A percentile compares a stretch with the other conserved stretches of the same genome.
phyloP scores from a whole-genome alignment of 2,113 vertebrate genomes.

The Saimiri boliviensis region DNA sequence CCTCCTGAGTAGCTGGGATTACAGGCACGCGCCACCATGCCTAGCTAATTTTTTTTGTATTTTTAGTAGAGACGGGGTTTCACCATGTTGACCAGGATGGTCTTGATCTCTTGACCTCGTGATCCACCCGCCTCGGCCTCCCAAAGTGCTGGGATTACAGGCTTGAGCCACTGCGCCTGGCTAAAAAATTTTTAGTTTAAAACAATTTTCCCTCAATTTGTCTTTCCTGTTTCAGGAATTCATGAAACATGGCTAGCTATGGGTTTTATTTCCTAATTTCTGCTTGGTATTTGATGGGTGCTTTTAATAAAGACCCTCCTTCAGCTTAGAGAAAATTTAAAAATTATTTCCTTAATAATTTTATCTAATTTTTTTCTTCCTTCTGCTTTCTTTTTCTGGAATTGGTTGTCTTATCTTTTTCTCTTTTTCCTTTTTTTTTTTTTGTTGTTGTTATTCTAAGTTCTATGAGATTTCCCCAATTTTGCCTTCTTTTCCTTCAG shows the following conservation, averaged over 20 bases:
- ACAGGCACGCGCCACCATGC: too few relatives aligned
- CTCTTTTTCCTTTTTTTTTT: not conserved
- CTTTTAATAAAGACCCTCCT: not conserved
- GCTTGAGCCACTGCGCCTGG: too few relatives aligned
- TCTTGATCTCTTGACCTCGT: too few relatives aligned
- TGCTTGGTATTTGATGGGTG: not conserved
- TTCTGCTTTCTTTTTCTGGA: not conserved
- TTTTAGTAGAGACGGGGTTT: too few relatives aligned
- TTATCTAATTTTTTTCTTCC: not conserved
- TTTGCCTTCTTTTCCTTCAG: not conserved
- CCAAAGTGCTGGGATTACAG: too few relatives aligned
- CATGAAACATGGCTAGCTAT: conserved; percentile 42
- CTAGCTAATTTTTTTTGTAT: too few relatives aligned
- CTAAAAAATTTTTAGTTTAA: not conserved
- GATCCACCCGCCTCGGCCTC: too few relatives aligned
- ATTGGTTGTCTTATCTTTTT: not conserved
- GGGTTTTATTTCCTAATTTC: conserved; percentile 15
- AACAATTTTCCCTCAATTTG: not conserved
- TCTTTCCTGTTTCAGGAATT: not conserved
- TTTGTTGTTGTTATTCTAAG: not conserved
- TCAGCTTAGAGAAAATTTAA: not conserved
- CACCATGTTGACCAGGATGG: too few relatives aligned
- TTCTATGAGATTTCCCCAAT: not conserved
- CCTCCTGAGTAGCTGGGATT: too few relatives aligned
- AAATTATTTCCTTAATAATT: not conserved